phyloP scores from a whole-genome alignment of 1,140 invertebrate genomes.

The Drosophila kepulauana region DNA sequence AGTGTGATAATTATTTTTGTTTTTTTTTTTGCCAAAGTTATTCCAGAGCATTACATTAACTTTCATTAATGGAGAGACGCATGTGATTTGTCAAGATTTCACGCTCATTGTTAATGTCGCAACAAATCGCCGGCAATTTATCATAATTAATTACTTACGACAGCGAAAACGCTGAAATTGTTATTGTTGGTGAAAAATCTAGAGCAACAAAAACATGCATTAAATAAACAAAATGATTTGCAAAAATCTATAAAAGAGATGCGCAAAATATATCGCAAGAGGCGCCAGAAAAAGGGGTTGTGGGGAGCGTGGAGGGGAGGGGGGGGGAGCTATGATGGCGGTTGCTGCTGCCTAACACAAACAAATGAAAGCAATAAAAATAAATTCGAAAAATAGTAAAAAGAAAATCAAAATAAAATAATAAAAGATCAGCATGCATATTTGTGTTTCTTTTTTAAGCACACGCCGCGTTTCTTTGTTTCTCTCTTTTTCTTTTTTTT shows the following conservation, averaged over 20 bases:
- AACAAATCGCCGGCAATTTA: constrained; percentile 40
- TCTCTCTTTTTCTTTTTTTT: neutral
- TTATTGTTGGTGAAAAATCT: constrained; percentile 41
- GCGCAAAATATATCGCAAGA: constrained; percentile 55
- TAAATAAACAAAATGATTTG: constrained; percentile 63
- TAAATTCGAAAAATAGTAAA: constrained; percentile 11
- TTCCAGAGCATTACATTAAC: neutral
- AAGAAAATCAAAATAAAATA: constrained; percentile 26
- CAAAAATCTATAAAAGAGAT: constrained; percentile 59
- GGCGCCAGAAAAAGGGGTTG: constrained; percentile 10
- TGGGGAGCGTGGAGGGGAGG: no score
- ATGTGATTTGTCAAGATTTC: constrained; percentile 19
- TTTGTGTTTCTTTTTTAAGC: constrained; percentile 24
- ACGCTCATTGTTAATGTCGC: constrained; percentile 11
- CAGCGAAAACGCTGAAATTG: constrained; percentile 21
- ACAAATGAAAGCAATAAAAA: constrained; percentile 27
- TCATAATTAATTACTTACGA: constrained; percentile 45
- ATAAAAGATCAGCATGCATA: constrained; percentile 34
- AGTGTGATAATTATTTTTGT: neutral
- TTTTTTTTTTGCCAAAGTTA: neutral
- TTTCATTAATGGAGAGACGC: neutral
- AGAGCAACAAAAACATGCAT: constrained; percentile 14
- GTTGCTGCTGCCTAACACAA: constrained; percentile 4
- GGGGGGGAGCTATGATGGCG: no score
- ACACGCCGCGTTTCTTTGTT: constrained; percentile 41